Evolutionary conservation across 2,113 vertebrate genomes (phyloP), one percentile per base, ranked within the genome.

Genomic region (Bos javanicus): DNA sequence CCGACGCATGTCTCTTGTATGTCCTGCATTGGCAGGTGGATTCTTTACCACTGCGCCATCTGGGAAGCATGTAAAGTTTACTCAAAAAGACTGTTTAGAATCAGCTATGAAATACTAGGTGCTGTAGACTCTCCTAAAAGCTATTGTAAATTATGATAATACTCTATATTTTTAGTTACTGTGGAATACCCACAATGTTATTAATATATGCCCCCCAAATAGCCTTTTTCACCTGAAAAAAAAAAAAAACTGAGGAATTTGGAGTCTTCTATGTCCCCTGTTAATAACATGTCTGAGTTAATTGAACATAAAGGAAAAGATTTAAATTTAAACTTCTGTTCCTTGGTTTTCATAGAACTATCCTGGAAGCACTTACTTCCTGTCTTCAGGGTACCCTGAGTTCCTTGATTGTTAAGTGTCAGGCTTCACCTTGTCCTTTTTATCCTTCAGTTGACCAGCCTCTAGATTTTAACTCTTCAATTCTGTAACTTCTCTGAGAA

Each of bases 401-500:
- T 50, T 80, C 23, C 59, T 43, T 91, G 74, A 71, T 59, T 7
- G 26, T 92, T 60, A 91, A 91, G 39, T 90, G 39, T 95, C n/a
- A 95, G 50, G 5, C 11, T 71, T 92, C 26, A 85, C 13, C 3
- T 84, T 90, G 50, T 90, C 48, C 52, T 92, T 36, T 71, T 91
- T 74, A 85, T 74, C 17, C 36, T 87, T 96, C 28, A 62, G 17
- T 71, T 95, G 59, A 84, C 48, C 33, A 81, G 17, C 14, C 39
- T 90, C 28, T 88, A 74, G 52, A 91, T 96, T 93, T 95, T 96
- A 46, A 67, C 62, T 28, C 36, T 91, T 92, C 6, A 52, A 6
- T 96, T 95, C 59, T 89, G 48, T 26, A 64, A 59, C 23, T 93
- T 30, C n/a, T 82, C 57, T 86, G 43, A 97, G 46, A 84, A 94